phyloP scores from a whole-genome alignment of 2,797 vertebrate species.

The Bovichtus variegatus region DNA sequence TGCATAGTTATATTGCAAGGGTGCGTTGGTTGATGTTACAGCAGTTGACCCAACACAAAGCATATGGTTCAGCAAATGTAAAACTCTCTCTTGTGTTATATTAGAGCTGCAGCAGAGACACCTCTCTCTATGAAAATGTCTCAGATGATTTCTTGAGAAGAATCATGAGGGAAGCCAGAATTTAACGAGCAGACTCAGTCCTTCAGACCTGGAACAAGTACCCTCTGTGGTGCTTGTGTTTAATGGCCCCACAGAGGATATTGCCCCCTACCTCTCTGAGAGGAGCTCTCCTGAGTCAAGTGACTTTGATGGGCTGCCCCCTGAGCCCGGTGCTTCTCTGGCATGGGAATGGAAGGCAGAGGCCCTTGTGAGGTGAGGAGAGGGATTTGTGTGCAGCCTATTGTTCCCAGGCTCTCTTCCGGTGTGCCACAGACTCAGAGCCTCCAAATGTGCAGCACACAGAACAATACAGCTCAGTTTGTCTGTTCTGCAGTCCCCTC shows the following conservation, averaged over 20 bases:
- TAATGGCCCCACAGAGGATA: slow-evolving; percentile 75
- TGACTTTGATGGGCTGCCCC: slow-evolving; percentile 79
- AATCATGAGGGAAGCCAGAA: slow-evolving; percentile 59
- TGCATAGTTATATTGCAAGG: not conserved
- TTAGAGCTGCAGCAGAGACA: slow-evolving; percentile 15
- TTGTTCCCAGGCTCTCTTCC: slow-evolving; percentile 73
- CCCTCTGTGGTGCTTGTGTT: slow-evolving; percentile 70
- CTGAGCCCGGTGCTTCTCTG: slow-evolving; percentile 66
- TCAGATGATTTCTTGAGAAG: slow-evolving; percentile 56
- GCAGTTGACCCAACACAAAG: not conserved
- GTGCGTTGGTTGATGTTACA: not conserved
- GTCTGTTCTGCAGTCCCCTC: slow-evolving; percentile 22
- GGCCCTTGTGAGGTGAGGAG: slow-evolving; percentile 69
- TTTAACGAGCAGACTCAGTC: slow-evolving; percentile 60
- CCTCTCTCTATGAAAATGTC: slow-evolving; percentile 38
- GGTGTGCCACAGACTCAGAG: slow-evolving; percentile 63
- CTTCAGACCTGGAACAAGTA: slow-evolving; percentile 65
- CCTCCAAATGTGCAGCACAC: slow-evolving; percentile 57
- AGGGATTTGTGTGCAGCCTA: slow-evolving; percentile 63
- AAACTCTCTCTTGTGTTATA: slow-evolving; percentile 16
- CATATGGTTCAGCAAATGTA: slow-evolving; percentile 14
- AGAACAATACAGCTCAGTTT: slow-evolving; percentile 61
- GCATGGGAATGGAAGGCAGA: slow-evolving; percentile 72
- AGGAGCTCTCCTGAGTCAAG: slow-evolving; percentile 79
- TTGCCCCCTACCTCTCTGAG: slow-evolving; percentile 67